phyloP scores from a whole-genome alignment of 2,888 invertebrate genomes.

The Eristalis tenax region DNA sequence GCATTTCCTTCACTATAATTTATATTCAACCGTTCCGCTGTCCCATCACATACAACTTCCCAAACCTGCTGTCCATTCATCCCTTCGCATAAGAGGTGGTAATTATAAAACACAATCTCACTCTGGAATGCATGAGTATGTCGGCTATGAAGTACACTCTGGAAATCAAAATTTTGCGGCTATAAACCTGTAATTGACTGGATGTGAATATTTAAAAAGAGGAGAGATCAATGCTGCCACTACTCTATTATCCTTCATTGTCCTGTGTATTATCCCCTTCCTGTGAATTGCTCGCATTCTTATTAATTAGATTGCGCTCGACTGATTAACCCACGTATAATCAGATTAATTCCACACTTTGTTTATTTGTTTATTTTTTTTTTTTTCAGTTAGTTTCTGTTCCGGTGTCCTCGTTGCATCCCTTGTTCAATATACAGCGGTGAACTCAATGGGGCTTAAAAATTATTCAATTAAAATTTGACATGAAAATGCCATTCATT shows the following conservation, averaged over 20 bases:
- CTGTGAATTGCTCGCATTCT: constrained; percentile 67
- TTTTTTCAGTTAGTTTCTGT: constrained; percentile 5
- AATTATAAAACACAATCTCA: constrained; percentile 36
- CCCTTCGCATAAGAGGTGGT: constrained; percentile 3
- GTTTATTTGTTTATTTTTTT: constrained; percentile 59
- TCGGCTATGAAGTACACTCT: constrained; percentile 1
- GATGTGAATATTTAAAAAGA: constrained; percentile 51
- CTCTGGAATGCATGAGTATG: background rate
- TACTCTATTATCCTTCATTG: constrained; percentile 61
- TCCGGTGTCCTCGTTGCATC: background rate
- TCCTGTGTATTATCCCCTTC: constrained; percentile 54
- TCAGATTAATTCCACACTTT: constrained; percentile 65
- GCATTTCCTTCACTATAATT: constrained; percentile 31
- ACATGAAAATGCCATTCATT: constrained; percentile 69
- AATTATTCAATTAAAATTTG: constrained; percentile 70
- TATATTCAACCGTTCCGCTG: constrained; percentile 23
- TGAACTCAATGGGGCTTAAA: constrained; percentile 56
- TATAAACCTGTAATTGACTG: constrained; percentile 61
- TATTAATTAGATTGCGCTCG: constrained; percentile 68
- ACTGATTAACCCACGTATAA: constrained; percentile 67
- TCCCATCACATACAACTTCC: background rate
- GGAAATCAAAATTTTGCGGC: constrained; percentile 55
- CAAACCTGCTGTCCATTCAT: background rate
- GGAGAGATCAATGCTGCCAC: constrained; percentile 14
- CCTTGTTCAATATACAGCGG: constrained; percentile 40